Evolutionary conservation across 2,113 vertebrate genomes (phyloP).

Genomic region (Cynoglossus semilaevis): DNA sequence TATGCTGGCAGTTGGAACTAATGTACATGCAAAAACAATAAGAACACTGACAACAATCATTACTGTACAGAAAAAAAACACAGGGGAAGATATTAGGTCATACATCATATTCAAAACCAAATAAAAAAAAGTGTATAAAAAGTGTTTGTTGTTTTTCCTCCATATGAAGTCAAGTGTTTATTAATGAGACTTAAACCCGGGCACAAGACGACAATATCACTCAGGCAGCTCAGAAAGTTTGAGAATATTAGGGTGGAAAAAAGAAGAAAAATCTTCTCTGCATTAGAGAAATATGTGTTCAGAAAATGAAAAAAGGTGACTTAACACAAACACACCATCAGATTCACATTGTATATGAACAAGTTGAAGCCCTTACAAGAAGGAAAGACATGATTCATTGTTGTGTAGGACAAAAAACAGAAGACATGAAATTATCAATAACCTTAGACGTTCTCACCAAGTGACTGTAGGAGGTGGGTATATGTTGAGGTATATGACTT

Average conservation of each 20-base stretch:
- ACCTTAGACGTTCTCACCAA: conserved; percentile 30
- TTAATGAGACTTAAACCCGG: conserved; percentile 44
- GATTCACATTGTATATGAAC: conserved; percentile 25
- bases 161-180: conserved; percentile 46
- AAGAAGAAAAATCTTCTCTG: conserved; percentile 21
- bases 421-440: conserved; percentile 42
- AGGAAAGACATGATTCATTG: conserved; percentile 46
- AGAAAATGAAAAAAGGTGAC: background rate
- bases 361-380: conserved; percentile 60
- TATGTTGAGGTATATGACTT: conserved; percentile 72
- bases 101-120: conserved; percentile 18
- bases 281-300: conserved; percentile 2
- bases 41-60: conserved; percentile 60
- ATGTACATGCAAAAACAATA: conserved; percentile 71
- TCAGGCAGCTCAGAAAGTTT: conserved; percentile 11
- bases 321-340: conserved; percentile 11
- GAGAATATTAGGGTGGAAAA: conserved; percentile 28
- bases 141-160: conserved; percentile 25
- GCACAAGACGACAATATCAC: conserved; percentile 33
- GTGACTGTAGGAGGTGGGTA: conserved; percentile 39
- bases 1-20: conserved; percentile 75
- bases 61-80: conserved; percentile 66
- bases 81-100: conserved; percentile 16
- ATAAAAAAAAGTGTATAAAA: conserved; percentile 47
- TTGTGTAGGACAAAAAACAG: conserved; percentile 47